Evolutionary conservation across 1,140 invertebrate genomes (phyloP).

Genomic region (Halyomorpha halys): DNA sequence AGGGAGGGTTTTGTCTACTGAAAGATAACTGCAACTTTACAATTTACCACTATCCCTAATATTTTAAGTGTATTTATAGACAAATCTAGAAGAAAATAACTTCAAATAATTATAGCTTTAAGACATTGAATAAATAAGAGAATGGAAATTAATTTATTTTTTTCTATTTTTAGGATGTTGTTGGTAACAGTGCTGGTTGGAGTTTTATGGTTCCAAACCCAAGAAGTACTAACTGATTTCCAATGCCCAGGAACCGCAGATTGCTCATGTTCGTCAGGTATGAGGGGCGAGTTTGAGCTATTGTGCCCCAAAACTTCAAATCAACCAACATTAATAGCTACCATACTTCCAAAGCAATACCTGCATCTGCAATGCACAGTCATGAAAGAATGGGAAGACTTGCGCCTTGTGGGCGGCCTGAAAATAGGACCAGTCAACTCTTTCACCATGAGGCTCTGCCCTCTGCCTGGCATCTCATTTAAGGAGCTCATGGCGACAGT

Average conservation of each 20-base stretch:
- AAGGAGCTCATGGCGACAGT: constrained; percentile 33
- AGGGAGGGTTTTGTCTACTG: too few relatives aligned
- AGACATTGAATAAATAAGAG: too few relatives aligned
- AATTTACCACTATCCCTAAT: too few relatives aligned
- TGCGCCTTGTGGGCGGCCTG: neutral
- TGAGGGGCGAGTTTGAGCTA: neutral
- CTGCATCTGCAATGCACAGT: neutral
- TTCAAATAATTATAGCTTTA: too few relatives aligned
- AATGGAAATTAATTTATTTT: too few relatives aligned
- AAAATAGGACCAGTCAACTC: constrained; percentile 20
- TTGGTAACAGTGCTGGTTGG: too few relatives aligned
- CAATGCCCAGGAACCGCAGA: neutral
- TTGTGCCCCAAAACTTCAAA: neutral
- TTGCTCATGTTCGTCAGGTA: neutral
- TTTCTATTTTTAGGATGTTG: too few relatives aligned
- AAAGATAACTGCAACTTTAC: too few relatives aligned
- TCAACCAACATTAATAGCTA: neutral
- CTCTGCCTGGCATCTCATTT: constrained; percentile 33
- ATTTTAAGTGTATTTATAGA: too few relatives aligned
- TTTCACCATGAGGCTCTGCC: constrained; percentile 31
- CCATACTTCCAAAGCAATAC: neutral
- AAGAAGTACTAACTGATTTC: neutral
- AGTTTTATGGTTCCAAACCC: too few relatives aligned
- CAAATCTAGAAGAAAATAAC: too few relatives aligned
- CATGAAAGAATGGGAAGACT: neutral